Evolutionary conservation across 1,140 invertebrate genomes (phyloP).

Genomic region (Chrysoperla carnea): DNA sequence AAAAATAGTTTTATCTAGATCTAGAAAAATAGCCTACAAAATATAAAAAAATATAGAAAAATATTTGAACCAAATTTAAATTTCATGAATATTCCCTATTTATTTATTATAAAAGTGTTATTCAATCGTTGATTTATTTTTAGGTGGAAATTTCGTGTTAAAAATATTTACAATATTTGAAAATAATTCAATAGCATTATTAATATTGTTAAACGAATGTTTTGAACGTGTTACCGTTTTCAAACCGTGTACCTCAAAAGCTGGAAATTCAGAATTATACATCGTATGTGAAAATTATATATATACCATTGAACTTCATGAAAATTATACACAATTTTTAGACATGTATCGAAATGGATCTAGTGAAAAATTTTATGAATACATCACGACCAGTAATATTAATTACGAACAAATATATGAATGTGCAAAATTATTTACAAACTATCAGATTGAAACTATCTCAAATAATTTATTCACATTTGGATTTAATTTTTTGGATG

Average conservation of each 20-base stretch:
- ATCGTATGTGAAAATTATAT: constrained; percentile 55
- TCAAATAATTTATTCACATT: constrained; percentile 40
- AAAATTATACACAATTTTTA: constrained; percentile 27
- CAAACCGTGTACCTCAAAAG: constrained; percentile 82
- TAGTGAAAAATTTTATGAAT: constrained; percentile 22
- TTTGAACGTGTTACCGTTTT: constrained; percentile 57
- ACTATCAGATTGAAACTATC: constrained; percentile 42
- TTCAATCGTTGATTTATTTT: constrained; percentile 12
- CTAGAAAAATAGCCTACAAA: neutral
- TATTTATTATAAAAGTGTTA: too few relatives aligned
- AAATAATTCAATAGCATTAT: constrained; percentile 51
- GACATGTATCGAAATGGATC: constrained; percentile 25
- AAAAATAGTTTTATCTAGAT: neutral
- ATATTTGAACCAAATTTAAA: too few relatives aligned
- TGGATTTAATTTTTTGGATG: constrained; percentile 26
- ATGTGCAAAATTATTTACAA: constrained; percentile 43
- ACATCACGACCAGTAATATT: constrained; percentile 50
- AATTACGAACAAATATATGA: constrained; percentile 40
- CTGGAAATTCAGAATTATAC: constrained; percentile 89
- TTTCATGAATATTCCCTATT: too few relatives aligned
- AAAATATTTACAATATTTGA: constrained; percentile 91
- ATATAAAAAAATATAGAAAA: neutral
- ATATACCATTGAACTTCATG: constrained; percentile 22
- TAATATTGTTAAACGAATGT: constrained; percentile 61
- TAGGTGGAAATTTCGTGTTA: constrained; percentile 65